phyloP scores from a whole-genome alignment of 37 sponge, comb jelly and placozoan genomes.

The Oopsacas minuta region DNA sequence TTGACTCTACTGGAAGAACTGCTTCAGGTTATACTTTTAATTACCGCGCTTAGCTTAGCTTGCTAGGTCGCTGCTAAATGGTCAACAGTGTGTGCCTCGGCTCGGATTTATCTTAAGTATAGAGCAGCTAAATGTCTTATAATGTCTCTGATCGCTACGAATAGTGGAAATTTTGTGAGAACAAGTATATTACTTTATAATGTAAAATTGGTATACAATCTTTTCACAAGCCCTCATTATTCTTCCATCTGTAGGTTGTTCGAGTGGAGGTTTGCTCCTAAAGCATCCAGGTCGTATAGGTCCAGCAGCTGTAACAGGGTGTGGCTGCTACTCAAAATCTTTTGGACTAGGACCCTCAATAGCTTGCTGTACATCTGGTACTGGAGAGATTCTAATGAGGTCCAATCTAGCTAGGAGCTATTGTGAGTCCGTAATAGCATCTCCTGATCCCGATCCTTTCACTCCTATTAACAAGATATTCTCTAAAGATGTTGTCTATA shows the following conservation, averaged over 20 bases:
- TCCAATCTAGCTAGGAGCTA: not conserved
- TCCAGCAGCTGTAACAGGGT: conserved; percentile 1
- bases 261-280: not conserved
- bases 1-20: not conserved
- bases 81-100: too few species aligned
- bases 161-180: too few species aligned
- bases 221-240: not conserved
- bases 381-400: not conserved
- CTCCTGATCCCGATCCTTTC: conserved; percentile 1
- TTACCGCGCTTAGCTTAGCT: too few species aligned
- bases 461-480: not conserved
- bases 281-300: conserved; percentile 4
- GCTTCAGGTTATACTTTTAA: not conserved
- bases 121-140: too few species aligned
- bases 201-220: too few species aligned
- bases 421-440: not conserved
- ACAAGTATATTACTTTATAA: too few species aligned
- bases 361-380: not conserved
- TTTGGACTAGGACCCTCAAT: not conserved
- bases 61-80: too few species aligned
- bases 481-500: not conserved
- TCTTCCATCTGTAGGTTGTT: not conserved
- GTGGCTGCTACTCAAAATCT: not conserved
- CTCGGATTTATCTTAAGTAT: too few species aligned
- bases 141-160: too few species aligned